phyloP scores from a whole-genome alignment of 37 sponge, comb jelly and placozoan genomes.

The Spongilla lacustris region DNA sequence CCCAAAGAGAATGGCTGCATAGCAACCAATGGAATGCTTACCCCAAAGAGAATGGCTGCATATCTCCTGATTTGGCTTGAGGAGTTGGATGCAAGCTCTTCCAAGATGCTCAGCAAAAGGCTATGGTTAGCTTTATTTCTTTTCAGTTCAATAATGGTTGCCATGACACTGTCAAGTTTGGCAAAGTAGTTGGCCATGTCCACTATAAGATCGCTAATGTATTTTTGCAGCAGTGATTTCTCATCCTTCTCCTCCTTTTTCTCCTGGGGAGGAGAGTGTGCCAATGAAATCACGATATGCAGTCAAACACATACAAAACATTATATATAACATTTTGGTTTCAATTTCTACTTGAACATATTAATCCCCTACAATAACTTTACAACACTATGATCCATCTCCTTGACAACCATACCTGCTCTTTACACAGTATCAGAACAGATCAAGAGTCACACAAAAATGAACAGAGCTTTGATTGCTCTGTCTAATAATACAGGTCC shows the following conservation, averaged over 20 bases:
- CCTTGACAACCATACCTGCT: no score
- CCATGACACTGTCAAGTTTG: conserved; percentile 55
- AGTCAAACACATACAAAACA: no score
- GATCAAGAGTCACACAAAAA: no score
- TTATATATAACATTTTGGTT: no score
- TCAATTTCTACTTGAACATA: no score
- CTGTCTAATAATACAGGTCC: no score
- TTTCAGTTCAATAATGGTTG: conserved; percentile 46
- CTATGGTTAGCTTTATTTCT: conserved; percentile 39
- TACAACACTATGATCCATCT: no score
- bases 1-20: conserved; percentile 51
- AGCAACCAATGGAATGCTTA: neutral
- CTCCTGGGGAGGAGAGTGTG: neutral
- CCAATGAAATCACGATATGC: no score
- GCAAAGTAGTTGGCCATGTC: conserved; percentile 63
- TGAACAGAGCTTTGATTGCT: no score
- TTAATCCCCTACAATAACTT: no score
- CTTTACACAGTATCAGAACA: no score
- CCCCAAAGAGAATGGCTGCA: conserved; percentile 48
- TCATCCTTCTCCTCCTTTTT: conserved; percentile 28
- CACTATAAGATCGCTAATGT: conserved; percentile 21
- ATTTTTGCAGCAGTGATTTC: conserved; percentile 6
- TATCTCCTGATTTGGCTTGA: conserved; percentile 70
- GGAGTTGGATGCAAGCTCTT: conserved; percentile 64
- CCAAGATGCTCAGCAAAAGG: conserved; percentile 33